Evolutionary conservation across 2,797 vertebrate genomes (phyloP).

Genomic region (Borostomias antarcticus): DNA sequence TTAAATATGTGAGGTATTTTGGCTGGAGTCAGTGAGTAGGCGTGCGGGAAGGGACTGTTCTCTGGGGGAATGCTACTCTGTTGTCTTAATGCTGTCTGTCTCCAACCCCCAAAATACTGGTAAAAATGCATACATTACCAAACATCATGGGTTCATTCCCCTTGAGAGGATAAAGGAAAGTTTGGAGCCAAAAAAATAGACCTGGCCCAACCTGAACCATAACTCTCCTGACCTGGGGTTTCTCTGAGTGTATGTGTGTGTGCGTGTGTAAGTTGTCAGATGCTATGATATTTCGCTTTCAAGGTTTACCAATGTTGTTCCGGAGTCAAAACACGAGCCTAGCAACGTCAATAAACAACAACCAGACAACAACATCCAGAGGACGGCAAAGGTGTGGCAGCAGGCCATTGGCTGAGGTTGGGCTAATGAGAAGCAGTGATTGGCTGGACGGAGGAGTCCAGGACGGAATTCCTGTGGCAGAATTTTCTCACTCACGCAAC

Average conservation of each 20-base stretch:
- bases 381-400: conserved; percentile 31
- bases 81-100: conserved; percentile 20
- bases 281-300: conserved; percentile 14
- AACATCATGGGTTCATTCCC: conserved; percentile 57
- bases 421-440: conserved; percentile 44
- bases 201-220: not conserved
- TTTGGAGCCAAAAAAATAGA: conserved; percentile 11
- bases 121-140: conserved; percentile 38
- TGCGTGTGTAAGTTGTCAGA: not conserved
- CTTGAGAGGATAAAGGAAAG: conserved; percentile 18
- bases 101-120: conserved; percentile 8
- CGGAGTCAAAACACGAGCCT: conserved; percentile 23
- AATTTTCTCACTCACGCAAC: conserved; percentile 14
- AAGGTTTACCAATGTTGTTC: conserved; percentile 35
- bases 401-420: conserved; percentile 14
- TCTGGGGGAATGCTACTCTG: conserved; percentile 11
- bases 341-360: conserved; percentile 7
- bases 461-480: conserved; percentile 30
- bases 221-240: not conserved
- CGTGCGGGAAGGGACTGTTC: not conserved
- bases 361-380: conserved; percentile 27
- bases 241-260: conserved; percentile 11
- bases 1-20: conserved; percentile 1
- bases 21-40: conserved; percentile 1
- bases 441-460: conserved; percentile 26